Base-by-base conservation (phyloP, 2,888 invertebrate species). In the Plebejus melissa region DNA sequence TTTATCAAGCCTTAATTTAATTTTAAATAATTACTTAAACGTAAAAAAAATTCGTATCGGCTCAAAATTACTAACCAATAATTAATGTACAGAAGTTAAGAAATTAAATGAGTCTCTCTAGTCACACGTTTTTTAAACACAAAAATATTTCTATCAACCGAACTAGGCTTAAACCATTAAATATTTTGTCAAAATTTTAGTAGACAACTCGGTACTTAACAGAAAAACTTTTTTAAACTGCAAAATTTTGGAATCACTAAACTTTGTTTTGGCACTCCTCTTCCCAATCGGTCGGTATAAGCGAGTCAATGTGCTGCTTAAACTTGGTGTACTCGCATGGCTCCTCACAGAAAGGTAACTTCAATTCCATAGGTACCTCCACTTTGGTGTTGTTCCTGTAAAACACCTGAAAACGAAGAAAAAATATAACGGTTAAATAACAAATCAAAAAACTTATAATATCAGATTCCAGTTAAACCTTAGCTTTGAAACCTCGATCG, bases 241-340 rank as follows among this genome's bases (percentile, higher is more conserved):
- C 32, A 65, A 36, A 36, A 32, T 65, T 5, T 32, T 60, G 65
- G 32, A 28, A 22, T 50, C 54, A 72, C 46, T 50, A 16, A 28
- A 11, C 13, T 71, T n/a, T 82, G 78, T 91, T 93, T 78, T 87
- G 83, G 83, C 97, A 97, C 82, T 96, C 96, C 11, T 92, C 87
- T 77, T 96, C 95, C 95, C 96, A 97, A 83, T 96, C 93, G 1
- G 87, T 83, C 0, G 96, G 95, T 74, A 96, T 88, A 13, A 96
- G 86, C 72, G 94, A 90, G 74, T 91, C 86, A 77, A 96, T 86
- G 28, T 95, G 86, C 50, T 88, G 82, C 9, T 86, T 85, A 81
- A 97, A 96, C 77, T 93, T 87, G 0, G 85, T 86, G 79, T 96
- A 90, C 3, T 94, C 87, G 82, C 97, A 97, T 0, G 96, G 95